A percentile compares a stretch with the other conserved stretches of the same genome.
phyloP scores from a whole-genome alignment of 2,888 invertebrate species.

The Iphiclides podalirius region DNA sequence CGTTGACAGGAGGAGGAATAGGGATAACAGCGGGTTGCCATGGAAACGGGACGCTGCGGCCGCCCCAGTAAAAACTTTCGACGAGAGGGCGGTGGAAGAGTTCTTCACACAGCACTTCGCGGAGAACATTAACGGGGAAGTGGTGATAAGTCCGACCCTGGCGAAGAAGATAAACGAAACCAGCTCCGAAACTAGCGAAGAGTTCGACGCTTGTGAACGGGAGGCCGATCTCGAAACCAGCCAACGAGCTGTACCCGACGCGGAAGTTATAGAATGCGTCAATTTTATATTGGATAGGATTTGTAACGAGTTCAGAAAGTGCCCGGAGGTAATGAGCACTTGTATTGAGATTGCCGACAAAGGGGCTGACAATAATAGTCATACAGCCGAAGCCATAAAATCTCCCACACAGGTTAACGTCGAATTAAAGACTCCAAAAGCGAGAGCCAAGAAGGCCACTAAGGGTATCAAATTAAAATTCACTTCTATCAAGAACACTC shows the following conservation, averaged over 20 bases:
- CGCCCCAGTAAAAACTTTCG: constrained; percentile 15
- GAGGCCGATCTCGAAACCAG: too few species aligned
- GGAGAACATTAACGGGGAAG: constrained; percentile 38
- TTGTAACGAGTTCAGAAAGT: constrained; percentile 48
- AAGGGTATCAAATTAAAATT: constrained; percentile 26
- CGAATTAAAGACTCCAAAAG: constrained; percentile 8
- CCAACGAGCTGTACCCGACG: constrained; percentile 26
- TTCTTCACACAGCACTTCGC: constrained; percentile 53
- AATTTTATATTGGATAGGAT: constrained; percentile 55
- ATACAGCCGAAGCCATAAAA: background rate
- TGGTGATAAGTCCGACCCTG: constrained; percentile 50
- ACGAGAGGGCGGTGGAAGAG: constrained; percentile 45
- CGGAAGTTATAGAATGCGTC: constrained; percentile 52
- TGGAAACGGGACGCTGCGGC: constrained; percentile 20
- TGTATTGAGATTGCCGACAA: too few species aligned
- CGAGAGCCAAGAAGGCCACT: constrained; percentile 25
- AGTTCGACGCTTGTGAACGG: constrained; percentile 36
- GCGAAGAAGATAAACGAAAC: constrained; percentile 55
- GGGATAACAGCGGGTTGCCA: background rate
- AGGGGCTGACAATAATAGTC: constrained; percentile 32
- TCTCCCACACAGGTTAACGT: background rate
- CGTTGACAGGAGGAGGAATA: constrained; percentile 1
- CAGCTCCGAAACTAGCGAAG: constrained; percentile 50
- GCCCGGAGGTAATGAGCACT: too few species aligned
- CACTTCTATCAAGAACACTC: constrained; percentile 14